Conservation (phyloP, 2,797 vertebrate species). For the Vultur gryphus region DNA sequence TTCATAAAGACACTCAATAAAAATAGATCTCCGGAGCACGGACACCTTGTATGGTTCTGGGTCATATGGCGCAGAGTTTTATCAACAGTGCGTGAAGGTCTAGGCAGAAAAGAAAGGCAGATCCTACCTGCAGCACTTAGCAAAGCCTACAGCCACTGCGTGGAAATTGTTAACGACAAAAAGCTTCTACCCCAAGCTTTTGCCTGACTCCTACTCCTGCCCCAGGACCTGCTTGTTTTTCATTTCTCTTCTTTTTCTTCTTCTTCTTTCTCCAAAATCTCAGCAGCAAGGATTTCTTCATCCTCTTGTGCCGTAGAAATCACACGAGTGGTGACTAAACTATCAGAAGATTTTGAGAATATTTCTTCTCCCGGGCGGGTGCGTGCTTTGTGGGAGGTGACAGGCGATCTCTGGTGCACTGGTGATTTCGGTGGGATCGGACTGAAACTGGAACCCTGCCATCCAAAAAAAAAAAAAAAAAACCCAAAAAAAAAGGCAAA, state of each 20-base stretch:
- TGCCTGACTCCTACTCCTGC: background rate
- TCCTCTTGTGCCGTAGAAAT: conserved; percentile 57
- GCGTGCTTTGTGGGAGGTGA: background rate
- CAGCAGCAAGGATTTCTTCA: conserved; percentile 81
- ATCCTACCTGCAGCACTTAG: background rate
- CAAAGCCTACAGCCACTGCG: background rate
- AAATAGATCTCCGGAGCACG: background rate
- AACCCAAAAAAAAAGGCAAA: background rate
- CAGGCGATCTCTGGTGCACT: conserved; percentile 63
- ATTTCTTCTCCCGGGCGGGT: conserved; percentile 8
- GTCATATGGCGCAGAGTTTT: background rate
- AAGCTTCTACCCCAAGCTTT: background rate
- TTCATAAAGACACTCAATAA: background rate
- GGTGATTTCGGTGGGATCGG: conserved; percentile 72
- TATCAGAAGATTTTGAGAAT: conserved; percentile 69
- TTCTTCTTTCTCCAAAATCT: conserved; percentile 48
- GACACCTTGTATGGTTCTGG: background rate
- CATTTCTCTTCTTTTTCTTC: background rate
- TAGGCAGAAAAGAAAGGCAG: background rate
- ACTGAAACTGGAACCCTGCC: conserved; percentile 67
- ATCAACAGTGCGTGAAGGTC: background rate
- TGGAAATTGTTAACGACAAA: background rate
- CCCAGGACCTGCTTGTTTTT: background rate
- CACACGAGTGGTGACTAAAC: conserved; percentile 74
- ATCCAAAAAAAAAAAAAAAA: background rate